Evolutionary conservation across 2,888 invertebrate species (phyloP).

Genomic region (Eudemis profundana): DNA sequence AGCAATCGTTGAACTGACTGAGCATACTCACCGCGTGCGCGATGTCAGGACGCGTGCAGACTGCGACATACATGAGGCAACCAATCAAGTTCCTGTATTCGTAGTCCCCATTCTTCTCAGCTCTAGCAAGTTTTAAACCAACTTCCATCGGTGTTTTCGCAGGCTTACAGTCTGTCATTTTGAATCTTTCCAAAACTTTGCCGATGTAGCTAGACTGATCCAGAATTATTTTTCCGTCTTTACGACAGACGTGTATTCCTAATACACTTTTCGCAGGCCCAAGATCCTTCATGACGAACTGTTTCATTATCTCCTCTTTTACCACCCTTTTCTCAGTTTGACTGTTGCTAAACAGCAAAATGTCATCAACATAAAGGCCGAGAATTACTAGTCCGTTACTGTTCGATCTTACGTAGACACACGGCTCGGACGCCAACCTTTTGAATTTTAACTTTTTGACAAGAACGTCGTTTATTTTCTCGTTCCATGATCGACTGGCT

Average conservation of each 20-base stretch:
- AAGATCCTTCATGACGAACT: slow-evolving; percentile 9
- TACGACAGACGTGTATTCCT: background rate
- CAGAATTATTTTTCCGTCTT: background rate
- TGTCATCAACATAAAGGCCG: background rate
- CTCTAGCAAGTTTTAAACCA: background rate
- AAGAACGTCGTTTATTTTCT: slow-evolving; percentile 1
- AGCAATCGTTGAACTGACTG: slow-evolving; percentile 9
- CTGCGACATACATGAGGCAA: slow-evolving; percentile 11
- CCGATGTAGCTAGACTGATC: slow-evolving; percentile 5
- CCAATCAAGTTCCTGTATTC: slow-evolving; percentile 5
- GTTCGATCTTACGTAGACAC: no score
- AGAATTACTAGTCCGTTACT: no score
- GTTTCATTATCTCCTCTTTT: background rate
- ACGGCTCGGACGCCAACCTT: no score
- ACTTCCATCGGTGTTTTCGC: background rate
- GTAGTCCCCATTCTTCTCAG: background rate
- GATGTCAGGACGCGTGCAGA: no score
- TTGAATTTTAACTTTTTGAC: no score
- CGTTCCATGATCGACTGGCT: no score
- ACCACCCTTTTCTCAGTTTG: background rate
- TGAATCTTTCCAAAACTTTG: slow-evolving; percentile 20
- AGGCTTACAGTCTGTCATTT: slow-evolving; percentile 7
- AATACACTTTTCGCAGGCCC: slow-evolving; percentile 3
- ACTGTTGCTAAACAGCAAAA: background rate
- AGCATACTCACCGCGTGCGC: slow-evolving; percentile 1